phyloP scores from a whole-genome alignment of 2,113 vertebrate genomes.

The Grallaria varia region DNA sequence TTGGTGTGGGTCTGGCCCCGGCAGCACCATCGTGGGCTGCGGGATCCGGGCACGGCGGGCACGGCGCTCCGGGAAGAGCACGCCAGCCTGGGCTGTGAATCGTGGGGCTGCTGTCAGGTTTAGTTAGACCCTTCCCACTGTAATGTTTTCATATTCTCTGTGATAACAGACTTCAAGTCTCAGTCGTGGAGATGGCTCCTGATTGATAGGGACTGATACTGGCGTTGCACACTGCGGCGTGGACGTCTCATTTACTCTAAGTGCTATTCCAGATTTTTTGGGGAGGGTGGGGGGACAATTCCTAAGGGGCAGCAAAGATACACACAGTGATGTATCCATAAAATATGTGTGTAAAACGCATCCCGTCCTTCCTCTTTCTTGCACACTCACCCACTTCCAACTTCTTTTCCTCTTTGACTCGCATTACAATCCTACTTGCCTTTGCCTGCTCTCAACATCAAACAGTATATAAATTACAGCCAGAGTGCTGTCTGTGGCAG shows the following conservation, averaged over 20 bases:
- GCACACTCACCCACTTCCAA: constrained; percentile 70
- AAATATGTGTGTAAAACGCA: constrained; percentile 65
- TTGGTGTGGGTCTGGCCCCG: background rate
- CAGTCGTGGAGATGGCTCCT: background rate
- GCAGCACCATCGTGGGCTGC: background rate
- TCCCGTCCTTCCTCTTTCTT: constrained; percentile 61
- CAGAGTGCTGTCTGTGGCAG: constrained; percentile 73
- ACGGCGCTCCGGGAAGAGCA: background rate
- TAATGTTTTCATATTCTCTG: constrained; percentile 25
- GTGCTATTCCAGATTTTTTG: constrained; percentile 40
- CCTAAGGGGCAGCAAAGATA: constrained; percentile 53
- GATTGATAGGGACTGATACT: constrained; percentile 40
- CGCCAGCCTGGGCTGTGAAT: background rate
- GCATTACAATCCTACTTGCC: constrained; percentile 69
- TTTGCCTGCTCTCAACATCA: constrained; percentile 77
- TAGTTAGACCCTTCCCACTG: constrained; percentile 27
- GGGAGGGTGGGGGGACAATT: background rate
- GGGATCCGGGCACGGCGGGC: background rate
- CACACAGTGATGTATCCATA: constrained; percentile 53
- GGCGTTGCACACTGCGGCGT: background rate
- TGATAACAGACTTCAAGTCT: constrained; percentile 21
- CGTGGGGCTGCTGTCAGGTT: background rate
- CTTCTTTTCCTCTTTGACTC: constrained; percentile 75
- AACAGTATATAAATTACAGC: constrained; percentile 80
- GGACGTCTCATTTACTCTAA: constrained; percentile 48